phyloP scores from a whole-genome alignment of 2,113 vertebrate genomes.

The Chitala chitala region DNA sequence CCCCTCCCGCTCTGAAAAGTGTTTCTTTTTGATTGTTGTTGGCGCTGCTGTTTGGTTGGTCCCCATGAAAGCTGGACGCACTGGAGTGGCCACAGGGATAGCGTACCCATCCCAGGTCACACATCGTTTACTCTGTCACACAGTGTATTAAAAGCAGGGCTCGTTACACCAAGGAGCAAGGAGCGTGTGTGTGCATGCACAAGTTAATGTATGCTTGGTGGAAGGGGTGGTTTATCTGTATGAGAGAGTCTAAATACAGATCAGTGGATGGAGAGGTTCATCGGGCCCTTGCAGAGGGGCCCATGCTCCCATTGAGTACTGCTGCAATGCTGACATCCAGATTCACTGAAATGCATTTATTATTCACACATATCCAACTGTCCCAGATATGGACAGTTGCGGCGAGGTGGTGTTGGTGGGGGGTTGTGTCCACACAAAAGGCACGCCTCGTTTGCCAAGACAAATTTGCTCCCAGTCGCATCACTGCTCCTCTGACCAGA shows the following conservation, averaged over 20 bases:
- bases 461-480: neutral
- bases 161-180: too few relatives aligned
- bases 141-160: neutral
- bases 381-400: neutral
- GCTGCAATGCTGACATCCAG: neutral
- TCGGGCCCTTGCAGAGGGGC: neutral
- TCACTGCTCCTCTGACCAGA: neutral
- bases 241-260: neutral
- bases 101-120: slow-evolving; percentile 1
- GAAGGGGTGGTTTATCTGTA: neutral
- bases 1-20: neutral
- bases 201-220: too few relatives aligned
- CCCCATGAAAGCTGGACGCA: neutral
- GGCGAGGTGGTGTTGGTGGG: neutral
- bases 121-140: neutral
- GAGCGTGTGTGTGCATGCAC: too few relatives aligned
- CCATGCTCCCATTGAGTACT: neutral
- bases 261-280: neutral
- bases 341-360: neutral
- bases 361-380: neutral
- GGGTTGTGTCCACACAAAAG: neutral
- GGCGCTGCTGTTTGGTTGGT: slow-evolving; percentile 9
- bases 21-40: neutral
- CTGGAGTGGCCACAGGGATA: too few relatives aligned
- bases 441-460: neutral